phyloP scores from a whole-genome alignment of 2,113 vertebrate species.

The Phrynosoma blainvillii region DNA sequence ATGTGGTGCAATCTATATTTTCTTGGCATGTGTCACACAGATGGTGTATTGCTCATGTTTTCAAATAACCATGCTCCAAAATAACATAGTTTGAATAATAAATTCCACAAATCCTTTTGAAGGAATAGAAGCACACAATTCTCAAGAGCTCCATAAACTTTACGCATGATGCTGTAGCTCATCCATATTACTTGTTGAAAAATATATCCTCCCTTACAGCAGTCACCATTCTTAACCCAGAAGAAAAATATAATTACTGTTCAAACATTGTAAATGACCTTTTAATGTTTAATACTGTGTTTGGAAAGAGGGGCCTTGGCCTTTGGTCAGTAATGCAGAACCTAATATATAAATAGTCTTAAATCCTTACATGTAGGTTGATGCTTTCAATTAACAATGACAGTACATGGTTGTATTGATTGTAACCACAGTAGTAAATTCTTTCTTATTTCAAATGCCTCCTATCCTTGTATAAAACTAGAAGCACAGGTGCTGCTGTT shows the following conservation, averaged over 20 bases:
- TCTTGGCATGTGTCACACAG: slow-evolving; percentile 88
- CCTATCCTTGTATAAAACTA: slow-evolving; percentile 64
- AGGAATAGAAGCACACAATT: slow-evolving; percentile 80
- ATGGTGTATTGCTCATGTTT: slow-evolving; percentile 85
- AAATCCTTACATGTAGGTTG: slow-evolving; percentile 78
- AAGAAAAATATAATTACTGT: slow-evolving; percentile 51
- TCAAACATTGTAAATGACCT: slow-evolving; percentile 68
- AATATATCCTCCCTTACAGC: slow-evolving; percentile 68
- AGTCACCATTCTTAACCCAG: slow-evolving; percentile 64
- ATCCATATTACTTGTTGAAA: slow-evolving; percentile 79
- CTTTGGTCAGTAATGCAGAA: slow-evolving; percentile 76
- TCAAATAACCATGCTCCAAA: slow-evolving; percentile 86
- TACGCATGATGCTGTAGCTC: slow-evolving; percentile 78
- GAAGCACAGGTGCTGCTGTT: slow-evolving; percentile 66
- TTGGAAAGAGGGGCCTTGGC: slow-evolving; percentile 72
- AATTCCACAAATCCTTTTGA: slow-evolving; percentile 82
- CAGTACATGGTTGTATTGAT: slow-evolving; percentile 86
- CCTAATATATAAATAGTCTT: slow-evolving; percentile 75
- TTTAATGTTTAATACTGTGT: slow-evolving; percentile 75
- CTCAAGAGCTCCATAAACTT: slow-evolving; percentile 85
- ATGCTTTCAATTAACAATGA: slow-evolving; percentile 83
- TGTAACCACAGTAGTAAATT: slow-evolving; percentile 79
- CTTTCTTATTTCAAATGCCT: slow-evolving; percentile 76
- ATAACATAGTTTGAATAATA: slow-evolving; percentile 86
- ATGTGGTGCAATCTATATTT: slow-evolving; percentile 88